Evolutionary conservation across 2,888 invertebrate genomes (phyloP).

Genomic region (Drosophila subquinaria): DNA sequence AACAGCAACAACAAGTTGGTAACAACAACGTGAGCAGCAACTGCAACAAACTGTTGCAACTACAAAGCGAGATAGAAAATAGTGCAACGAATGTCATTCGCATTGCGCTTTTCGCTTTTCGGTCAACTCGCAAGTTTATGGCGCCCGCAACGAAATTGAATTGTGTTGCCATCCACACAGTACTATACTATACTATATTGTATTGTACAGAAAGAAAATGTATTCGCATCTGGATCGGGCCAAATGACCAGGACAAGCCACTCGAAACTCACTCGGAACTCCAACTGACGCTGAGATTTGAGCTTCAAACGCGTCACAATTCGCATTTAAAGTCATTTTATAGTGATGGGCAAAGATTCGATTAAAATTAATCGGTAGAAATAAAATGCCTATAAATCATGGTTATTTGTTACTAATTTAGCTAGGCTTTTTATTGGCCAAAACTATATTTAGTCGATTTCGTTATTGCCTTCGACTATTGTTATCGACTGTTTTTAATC

Average conservation of each 20-base stretch:
- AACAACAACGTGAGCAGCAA: conserved; percentile 28
- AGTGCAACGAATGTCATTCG: conserved; percentile 77
- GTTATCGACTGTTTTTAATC: too few relatives aligned
- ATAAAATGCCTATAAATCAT: not conserved
- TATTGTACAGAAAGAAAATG: not conserved
- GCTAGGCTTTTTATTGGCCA: too few relatives aligned
- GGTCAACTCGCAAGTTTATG: conserved; percentile 61
- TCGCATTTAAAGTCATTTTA: not conserved
- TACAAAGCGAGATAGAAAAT: conserved; percentile 51
- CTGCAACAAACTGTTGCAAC: conserved; percentile 6
- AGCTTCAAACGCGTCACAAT: not conserved
- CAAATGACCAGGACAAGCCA: conserved; percentile 43
- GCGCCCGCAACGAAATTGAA: conserved; percentile 67
- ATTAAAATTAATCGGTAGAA: not conserved
- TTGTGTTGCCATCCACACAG: conserved; percentile 48
- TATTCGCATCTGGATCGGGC: conserved; percentile 32
- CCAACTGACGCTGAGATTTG: not conserved
- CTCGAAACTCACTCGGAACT: conserved; percentile 16
- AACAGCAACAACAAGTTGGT: conserved; percentile 5
- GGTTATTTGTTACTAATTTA: not conserved
- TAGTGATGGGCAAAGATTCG: not conserved
- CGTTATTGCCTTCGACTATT: too few relatives aligned
- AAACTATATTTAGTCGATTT: too few relatives aligned
- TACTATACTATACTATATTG: too few relatives aligned
- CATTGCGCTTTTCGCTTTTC: conserved; percentile 53